Percentiles rank a stretch among this genome's conserved stretches.
Evolutionary conservation across 2,113 vertebrate species (phyloP).

Genomic region (Coptodon bakossiorum): DNA sequence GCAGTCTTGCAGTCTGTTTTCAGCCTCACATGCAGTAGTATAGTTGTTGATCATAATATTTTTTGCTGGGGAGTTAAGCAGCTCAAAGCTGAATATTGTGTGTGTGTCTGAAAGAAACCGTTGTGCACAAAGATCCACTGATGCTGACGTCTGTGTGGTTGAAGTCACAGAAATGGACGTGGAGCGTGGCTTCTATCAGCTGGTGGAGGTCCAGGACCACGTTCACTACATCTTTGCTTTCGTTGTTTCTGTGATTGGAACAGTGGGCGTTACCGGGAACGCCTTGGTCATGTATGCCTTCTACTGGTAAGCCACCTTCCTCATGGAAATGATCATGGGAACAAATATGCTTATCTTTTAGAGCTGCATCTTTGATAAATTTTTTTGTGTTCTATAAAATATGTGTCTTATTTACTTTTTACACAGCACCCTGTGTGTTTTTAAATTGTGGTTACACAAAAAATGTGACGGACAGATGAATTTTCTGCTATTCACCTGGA

Average conservation of each 20-base stretch:
- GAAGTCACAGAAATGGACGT: conserved; percentile 63
- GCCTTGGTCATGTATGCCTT: conserved; percentile 93
- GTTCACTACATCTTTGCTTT: conserved; percentile 84
- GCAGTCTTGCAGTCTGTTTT: neutral
- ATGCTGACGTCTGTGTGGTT: neutral
- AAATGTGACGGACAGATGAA: neutral
- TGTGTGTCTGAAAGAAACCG: neutral
- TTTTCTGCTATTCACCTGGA: neutral
- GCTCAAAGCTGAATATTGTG: neutral
- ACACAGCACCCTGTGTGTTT: neutral
- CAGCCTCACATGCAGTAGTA: neutral
- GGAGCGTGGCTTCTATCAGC: conserved; percentile 67
- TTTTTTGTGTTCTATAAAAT: neutral
- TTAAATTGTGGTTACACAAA: neutral
- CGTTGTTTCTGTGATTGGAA: conserved; percentile 84
- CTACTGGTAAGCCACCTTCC: conserved; percentile 76
- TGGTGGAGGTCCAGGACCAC: conserved; percentile 82
- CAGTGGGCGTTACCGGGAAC: conserved; percentile 85
- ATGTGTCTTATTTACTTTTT: neutral
- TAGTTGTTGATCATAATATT: neutral
- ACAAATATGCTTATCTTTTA: neutral
- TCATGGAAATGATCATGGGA: neutral
- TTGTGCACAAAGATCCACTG: neutral
- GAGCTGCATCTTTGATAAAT: neutral
- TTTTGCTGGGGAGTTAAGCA: neutral